phyloP scores from a whole-genome alignment of 2,113 vertebrate species.

The Gambusia holbrooki region DNA sequence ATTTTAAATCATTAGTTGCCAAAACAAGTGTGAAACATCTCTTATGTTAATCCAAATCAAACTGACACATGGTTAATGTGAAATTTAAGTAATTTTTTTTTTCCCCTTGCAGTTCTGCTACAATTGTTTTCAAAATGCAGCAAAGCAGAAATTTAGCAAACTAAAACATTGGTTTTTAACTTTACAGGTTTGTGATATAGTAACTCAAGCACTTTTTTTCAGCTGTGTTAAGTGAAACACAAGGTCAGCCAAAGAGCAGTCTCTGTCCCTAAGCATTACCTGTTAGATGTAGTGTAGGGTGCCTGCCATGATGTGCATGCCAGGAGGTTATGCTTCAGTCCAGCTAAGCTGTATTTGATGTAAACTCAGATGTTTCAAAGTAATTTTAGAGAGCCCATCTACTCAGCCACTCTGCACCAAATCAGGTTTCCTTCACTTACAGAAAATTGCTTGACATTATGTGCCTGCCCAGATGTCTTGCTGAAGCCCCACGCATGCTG shows the following conservation, averaged over 20 bases:
- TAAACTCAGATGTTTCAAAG: slow-evolving; percentile 52
- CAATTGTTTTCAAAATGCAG: not conserved
- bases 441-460: slow-evolving; percentile 76
- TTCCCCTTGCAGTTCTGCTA: not conserved
- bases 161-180: not conserved
- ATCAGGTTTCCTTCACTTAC: slow-evolving; percentile 65
- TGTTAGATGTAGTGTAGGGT: slow-evolving; percentile 16
- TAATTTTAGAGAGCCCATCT: slow-evolving; percentile 49
- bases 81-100: not conserved
- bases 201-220: not conserved
- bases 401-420: slow-evolving; percentile 37
- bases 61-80: too few species aligned
- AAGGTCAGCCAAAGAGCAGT: slow-evolving; percentile 22
- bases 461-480: slow-evolving; percentile 52
- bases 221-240: slow-evolving; percentile 7
- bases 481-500: slow-evolving; percentile 64
- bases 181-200: not conserved
- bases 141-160: not conserved
- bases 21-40: too few species aligned
- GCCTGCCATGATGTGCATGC: slow-evolving; percentile 5
- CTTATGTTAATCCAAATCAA: too few species aligned
- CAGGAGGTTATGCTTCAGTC: slow-evolving; percentile 40
- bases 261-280: slow-evolving; percentile 46
- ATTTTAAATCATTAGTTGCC: too few species aligned
- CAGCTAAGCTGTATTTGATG: slow-evolving; percentile 42